Base-by-base conservation (phyloP, 2,888 invertebrate genomes). In the Brenthis daphne region DNA sequence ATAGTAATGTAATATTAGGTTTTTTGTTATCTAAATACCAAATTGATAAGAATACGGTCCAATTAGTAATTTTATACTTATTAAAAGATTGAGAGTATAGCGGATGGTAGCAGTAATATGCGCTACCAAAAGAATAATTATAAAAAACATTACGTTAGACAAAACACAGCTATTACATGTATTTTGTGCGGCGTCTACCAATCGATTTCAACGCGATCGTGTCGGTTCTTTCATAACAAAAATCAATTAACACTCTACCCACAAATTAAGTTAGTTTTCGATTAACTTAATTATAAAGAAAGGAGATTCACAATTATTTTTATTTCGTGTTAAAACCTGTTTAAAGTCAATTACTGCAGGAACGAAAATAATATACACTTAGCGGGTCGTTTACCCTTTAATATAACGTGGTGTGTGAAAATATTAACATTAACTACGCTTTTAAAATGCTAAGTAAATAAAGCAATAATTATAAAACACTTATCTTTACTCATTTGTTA, bases 231-330 rank as follows among this genome's bases (percentile, higher is more conserved):
- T 60, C 50, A 60, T 60, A 60, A 66, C 71, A n/a, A 65, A 56
- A 65, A 58, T 73, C 60, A 74, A 74, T 73, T 67, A 68, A 70
- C 67, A 70, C 69, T 64, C 67, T 43, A 68, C 68, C 68, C 61
- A 64, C 70, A 70, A 64, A 68, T 73, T 73, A 70, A 64, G 51
- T 64, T 63, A 55, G 48, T 58, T 68, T 71, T 55, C 64, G 69
- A 73, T 73, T 68, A 70, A 71, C 60, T 57, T 66, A 54, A 68
- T 73, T 68, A 72, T 60, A 70, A 64, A 47, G 58, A 67, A 70
- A 56, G 53, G 63, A 58, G 58, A 70, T 64, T 56, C 53, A 57
- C 57, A 66, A 71, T 68, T 61, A 54, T 54, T 68, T 65, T 65
- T 50, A 71, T 67, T 48, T 56, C 60, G 20, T 47, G 29, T 61